Base-by-base conservation (phyloP, 1,140 invertebrate species). In the Temnothorax curvispinosus region DNA sequence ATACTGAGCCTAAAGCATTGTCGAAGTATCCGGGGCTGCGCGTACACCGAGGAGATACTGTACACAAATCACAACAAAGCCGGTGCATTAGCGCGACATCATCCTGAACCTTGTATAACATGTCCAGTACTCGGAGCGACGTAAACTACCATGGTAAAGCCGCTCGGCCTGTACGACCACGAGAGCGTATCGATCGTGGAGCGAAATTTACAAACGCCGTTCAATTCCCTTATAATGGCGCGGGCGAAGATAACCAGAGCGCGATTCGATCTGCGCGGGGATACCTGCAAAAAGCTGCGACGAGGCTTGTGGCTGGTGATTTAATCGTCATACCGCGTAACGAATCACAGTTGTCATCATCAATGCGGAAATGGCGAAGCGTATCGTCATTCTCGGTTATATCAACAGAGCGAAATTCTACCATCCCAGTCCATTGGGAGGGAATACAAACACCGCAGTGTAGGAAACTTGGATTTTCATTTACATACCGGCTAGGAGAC, bases 21-120 rank as follows among this genome's bases (percentile, higher is more conserved):
- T 78, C 52, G 72, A 75, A 89, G 77, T 84, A 89, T 87, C 82
- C 54, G 69, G 69, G 54, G 80, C 69, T 67, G 69, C 58, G 58
- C 86, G 56, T 62, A 58, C 52, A 81, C 75, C 84, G 91, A 91
- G 89, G 88, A 92, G 91, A 91, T 90, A 90, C 78, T 88, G 90
- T 92, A 93, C 92, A 92, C 90, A 93, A 93, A 93, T 93, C 92
- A 91, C 90, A 89, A 90, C 87, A 93, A 93, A 93, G 91, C 91
- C 91, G 89, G 78, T 88, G 87, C 89, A 91, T 88, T 90, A 88
- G 89, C 90, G 69, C 89, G 89, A 86, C 76, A 86, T 86, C 82
- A 84, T 72, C 76, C 86, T 82, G 77, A 82, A 87, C 41, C 89
- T 88, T 87, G 89, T 90, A 82, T 18, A 85, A 87, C 75, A 81